Conservation (phyloP, 92 coral and sea anemone genomes). For the Phymanthus crucifer region DNA sequence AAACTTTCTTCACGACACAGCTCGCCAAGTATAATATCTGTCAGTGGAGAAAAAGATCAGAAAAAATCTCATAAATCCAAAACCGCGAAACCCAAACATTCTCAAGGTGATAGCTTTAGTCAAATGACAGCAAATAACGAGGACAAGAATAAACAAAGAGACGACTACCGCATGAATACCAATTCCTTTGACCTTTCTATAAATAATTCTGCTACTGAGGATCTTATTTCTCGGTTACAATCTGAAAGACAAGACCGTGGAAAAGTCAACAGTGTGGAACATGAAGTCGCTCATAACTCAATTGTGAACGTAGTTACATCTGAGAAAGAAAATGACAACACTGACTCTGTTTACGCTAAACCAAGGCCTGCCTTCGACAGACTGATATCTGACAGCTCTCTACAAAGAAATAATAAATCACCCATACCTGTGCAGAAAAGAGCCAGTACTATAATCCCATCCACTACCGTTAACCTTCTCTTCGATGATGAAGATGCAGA, state of each 20-base stretch:
- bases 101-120: neutral
- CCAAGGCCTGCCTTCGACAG: neutral
- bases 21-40: slow-evolving; percentile 31
- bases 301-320: neutral
- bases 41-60: neutral
- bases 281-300: neutral
- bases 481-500: slow-evolving; percentile 58
- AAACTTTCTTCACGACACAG: slow-evolving; percentile 37
- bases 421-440: neutral
- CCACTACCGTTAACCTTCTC: slow-evolving; percentile 63
- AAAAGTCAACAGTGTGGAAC: neutral
- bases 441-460: slow-evolving; percentile 68
- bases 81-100: neutral
- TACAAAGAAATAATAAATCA: neutral
- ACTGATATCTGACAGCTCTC: neutral
- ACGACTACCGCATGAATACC: slow-evolving; percentile 42
- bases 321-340: neutral
- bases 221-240: slow-evolving; percentile 54
- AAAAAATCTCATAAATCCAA: neutral
- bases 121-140: slow-evolving; percentile 19
- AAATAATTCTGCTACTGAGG: slow-evolving; percentile 42
- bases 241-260: slow-evolving; percentile 25
- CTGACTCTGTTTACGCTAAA: slow-evolving; percentile 5
- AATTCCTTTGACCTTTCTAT: slow-evolving; percentile 37
- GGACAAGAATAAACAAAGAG: slow-evolving; percentile 28